These are phyloP conservation scores for Synergus gifuensis DNA, from an alignment of 2,888 invertebrate genomes.

Conservation along the genomic window DNA sequence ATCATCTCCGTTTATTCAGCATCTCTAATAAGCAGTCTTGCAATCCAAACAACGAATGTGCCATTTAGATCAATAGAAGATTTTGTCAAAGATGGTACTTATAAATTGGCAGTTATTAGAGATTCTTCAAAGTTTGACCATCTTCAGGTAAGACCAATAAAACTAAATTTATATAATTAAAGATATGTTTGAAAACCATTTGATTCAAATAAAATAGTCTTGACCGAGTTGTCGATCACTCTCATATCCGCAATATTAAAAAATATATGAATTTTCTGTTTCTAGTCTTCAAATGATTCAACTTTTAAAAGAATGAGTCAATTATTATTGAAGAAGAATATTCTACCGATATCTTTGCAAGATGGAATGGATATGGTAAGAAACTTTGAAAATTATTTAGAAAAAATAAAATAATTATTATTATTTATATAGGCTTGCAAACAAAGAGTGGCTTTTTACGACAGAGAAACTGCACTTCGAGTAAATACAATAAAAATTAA, in stretches of 20 bases:
- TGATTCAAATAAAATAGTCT: not conserved
- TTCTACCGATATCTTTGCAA: not conserved
- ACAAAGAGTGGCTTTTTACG: not conserved
- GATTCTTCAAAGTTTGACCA: not conserved
- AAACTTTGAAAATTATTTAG: not conserved
- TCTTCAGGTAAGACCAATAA: not conserved
- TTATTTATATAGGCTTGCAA: not conserved
- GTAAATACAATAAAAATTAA: not conserved
- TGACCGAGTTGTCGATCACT: not conserved
- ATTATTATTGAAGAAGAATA: not conserved
- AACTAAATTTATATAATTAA: not conserved
- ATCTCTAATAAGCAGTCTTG: conserved; percentile 65
- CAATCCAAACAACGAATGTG: conserved; percentile 55
- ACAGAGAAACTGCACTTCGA: not conserved
- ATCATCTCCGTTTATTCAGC: conserved; percentile 68
- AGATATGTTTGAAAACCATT: not conserved
- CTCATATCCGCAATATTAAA: no score
- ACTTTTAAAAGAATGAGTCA: not conserved
- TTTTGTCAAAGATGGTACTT: conserved; percentile 64
- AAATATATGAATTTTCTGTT: not conserved
- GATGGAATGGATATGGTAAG: not conserved
- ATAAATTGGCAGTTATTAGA: conserved; percentile 58
- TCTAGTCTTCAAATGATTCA: not conserved
- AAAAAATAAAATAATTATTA: not conserved
- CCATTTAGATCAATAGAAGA: conserved; percentile 67